Percentiles rank a stretch among this genome's conserved stretches.
phyloP scores from a whole-genome alignment of 2,888 invertebrate genomes.

The Heliconius cydno region DNA sequence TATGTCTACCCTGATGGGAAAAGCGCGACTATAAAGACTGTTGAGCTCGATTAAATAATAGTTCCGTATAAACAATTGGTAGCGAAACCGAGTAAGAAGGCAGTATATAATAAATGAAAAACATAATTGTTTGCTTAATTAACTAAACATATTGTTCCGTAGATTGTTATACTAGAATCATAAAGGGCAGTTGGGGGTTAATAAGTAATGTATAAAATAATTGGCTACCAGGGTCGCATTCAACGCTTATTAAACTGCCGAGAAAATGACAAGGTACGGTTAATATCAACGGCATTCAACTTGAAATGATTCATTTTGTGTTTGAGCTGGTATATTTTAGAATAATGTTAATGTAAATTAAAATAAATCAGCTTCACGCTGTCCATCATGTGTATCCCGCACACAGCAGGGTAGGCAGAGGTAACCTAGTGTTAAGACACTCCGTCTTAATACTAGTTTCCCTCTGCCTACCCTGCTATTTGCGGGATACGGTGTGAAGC shows the following conservation, averaged over 20 bases:
- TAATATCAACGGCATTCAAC: constrained; percentile 39
- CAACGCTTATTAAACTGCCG: constrained; percentile 41
- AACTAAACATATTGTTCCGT: constrained; percentile 59
- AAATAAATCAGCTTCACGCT: not conserved
- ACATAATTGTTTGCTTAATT: constrained; percentile 45
- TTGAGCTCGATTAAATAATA: too few species aligned
- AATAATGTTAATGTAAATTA: constrained; percentile 6
- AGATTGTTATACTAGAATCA: constrained; percentile 69
- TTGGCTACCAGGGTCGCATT: constrained; percentile 57
- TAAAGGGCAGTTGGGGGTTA: constrained; percentile 72
- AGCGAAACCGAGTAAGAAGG: not conserved
- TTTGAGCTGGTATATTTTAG: constrained; percentile 10
- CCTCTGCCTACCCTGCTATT: not conserved
- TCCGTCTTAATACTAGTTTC: not conserved
- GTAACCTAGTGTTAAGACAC: too few species aligned
- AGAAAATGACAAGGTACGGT: constrained; percentile 40
- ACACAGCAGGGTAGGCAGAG: too few species aligned
- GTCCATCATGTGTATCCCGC: too few species aligned
- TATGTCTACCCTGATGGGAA: too few species aligned
- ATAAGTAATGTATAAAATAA: constrained; percentile 70
- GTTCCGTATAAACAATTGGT: too few species aligned
- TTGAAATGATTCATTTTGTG: constrained; percentile 24
- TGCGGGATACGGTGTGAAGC: too few species aligned
- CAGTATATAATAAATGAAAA: not conserved
- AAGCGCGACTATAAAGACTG: too few species aligned